Evolutionary conservation across 2,797 vertebrate genomes (phyloP).

Genomic region (Cynopterus sphinx): DNA sequence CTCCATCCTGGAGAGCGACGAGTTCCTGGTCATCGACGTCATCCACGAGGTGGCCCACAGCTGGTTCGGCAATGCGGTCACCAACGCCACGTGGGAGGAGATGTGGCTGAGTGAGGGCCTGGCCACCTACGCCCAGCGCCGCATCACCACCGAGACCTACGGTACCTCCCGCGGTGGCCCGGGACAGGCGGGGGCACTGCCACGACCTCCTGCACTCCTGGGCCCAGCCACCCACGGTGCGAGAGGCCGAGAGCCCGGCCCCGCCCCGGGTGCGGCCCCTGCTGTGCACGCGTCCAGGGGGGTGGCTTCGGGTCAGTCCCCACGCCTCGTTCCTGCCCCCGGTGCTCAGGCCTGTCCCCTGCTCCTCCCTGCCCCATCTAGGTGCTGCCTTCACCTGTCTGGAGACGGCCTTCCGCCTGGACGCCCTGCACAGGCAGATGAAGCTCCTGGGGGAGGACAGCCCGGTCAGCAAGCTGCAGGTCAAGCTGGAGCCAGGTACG

Average conservation of each 20-base stretch:
- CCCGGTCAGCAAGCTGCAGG: slow-evolving; percentile 95
- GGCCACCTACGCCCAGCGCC: slow-evolving; percentile 96
- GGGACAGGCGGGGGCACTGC: accelerated
- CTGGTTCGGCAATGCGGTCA: slow-evolving; percentile 98
- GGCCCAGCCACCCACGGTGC: accelerated
- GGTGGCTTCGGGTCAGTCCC: not conserved
- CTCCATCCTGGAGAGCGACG: slow-evolving; percentile 96
- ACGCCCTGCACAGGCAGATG: slow-evolving; percentile 96
- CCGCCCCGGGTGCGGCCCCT: not conserved
- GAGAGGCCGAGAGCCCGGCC: not conserved
- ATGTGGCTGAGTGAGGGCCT: slow-evolving; percentile 99
- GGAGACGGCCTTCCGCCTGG: slow-evolving; percentile 95
- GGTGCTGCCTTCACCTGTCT: slow-evolving; percentile 96
- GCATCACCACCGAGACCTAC: slow-evolving; percentile 95
- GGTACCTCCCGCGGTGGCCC: slow-evolving; percentile 80
- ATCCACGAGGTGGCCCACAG: slow-evolving; percentile 97
- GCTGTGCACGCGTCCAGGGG: not conserved
- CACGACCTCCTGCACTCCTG: not conserved
- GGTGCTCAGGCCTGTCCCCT: not conserved
- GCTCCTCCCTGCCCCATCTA: slow-evolving; percentile 56
- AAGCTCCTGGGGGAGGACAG: slow-evolving; percentile 96
- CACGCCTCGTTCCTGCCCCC: accelerated
- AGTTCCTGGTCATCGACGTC: slow-evolving; percentile 96
- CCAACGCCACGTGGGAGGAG: slow-evolving; percentile 98
- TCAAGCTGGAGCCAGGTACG: slow-evolving; percentile 94